Evolutionary conservation across 1,140 invertebrate species (phyloP).

Genomic region (Diabrotica virgifera): DNA sequence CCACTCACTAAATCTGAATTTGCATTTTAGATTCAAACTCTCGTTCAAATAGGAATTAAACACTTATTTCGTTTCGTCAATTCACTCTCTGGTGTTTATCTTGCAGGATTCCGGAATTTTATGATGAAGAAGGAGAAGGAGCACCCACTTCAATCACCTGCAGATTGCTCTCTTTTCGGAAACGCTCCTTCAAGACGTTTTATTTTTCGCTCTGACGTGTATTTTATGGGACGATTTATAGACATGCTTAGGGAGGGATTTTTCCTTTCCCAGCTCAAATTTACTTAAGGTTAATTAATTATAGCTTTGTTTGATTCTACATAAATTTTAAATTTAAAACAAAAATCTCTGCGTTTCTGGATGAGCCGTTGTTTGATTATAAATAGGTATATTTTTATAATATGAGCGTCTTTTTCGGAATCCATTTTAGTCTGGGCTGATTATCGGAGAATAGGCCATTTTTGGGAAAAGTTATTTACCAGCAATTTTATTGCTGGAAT

Average conservation of each 20-base stretch:
- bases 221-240: slow-evolving; percentile 3
- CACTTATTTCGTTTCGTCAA: slow-evolving; percentile 44
- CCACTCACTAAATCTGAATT: slow-evolving; percentile 41
- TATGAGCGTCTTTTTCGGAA: no score
- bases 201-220: not conserved
- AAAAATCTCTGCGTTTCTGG: no score
- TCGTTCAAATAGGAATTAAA: slow-evolving; percentile 43
- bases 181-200: not conserved
- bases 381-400: no score
- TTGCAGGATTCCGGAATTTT: slow-evolving; percentile 31
- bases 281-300: not conserved
- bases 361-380: no score
- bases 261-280: not conserved
- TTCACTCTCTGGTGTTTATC: slow-evolving; percentile 31
- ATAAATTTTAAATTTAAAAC: no score
- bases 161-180: slow-evolving; percentile 28
- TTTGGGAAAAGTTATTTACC: no score
- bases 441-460: no score
- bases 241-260: not conserved
- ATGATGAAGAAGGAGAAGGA: slow-evolving; percentile 23
- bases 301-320: no score
- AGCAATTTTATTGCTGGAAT: no score
- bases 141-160: slow-evolving; percentile 35
- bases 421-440: no score
- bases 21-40: slow-evolving; percentile 46